A percentile compares a stretch with the other conserved stretches of the same genome.
These are phyloP conservation scores for Donacobius atricapilla DNA, from an alignment of 2,113 vertebrate species.

Conservation along the genomic window DNA sequence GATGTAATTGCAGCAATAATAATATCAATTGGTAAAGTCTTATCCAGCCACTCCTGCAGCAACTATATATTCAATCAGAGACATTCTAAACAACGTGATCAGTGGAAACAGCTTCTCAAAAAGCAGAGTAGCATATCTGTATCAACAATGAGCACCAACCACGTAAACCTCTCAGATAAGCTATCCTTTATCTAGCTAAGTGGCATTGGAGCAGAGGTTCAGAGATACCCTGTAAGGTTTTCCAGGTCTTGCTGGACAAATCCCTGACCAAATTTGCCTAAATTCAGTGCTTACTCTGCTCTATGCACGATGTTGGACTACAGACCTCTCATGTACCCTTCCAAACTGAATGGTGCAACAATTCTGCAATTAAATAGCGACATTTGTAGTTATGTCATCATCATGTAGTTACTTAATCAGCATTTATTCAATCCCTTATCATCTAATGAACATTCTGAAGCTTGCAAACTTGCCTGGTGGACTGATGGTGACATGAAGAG, in stretches of 20 bases:
- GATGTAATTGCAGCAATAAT: neutral
- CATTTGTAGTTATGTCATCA: neutral
- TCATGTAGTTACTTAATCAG: neutral
- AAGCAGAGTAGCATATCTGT: neutral
- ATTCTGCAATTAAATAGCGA: neutral
- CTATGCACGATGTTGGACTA: neutral
- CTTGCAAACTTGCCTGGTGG: neutral
- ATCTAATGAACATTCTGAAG: neutral
- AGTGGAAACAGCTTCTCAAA: neutral
- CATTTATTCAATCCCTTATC: neutral
- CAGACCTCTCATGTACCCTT: neutral
- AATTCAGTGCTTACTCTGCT: neutral
- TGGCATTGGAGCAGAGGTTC: neutral
- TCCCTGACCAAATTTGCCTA: neutral
- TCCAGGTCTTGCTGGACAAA: neutral
- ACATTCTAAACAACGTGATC: neutral
- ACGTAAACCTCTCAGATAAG: neutral
- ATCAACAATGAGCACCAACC: fast-evolving
- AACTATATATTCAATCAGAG: neutral
- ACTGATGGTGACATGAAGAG: neutral
- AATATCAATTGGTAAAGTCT: neutral
- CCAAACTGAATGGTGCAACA: neutral
- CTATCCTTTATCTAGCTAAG: neutral
- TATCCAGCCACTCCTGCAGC: neutral
- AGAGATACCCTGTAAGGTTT: neutral